These are phyloP conservation scores for Adoxophyes honmai DNA, from an alignment of 1,140 invertebrate species.

Conservation along the genomic window DNA sequence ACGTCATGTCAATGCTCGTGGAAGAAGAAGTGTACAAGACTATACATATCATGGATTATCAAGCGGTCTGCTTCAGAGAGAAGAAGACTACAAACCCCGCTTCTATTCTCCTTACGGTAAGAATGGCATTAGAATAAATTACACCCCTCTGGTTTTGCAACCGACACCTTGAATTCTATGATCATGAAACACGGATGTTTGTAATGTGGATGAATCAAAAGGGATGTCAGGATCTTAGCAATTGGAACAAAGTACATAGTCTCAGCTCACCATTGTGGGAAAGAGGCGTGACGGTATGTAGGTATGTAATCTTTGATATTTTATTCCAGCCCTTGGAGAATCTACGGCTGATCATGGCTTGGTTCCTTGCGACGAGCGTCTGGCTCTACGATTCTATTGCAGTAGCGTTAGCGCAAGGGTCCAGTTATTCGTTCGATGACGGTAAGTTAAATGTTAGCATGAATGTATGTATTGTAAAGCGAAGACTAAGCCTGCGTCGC, in stretches of 20 bases:
- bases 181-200: no score
- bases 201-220: no score
- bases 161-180: no score
- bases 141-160: no score
- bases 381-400: conserved; percentile 65
- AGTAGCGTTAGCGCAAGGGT: conserved; percentile 50
- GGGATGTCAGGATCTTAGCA: no score
- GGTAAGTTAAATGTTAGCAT: conserved; percentile 41
- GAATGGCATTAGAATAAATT: conserved; percentile 21
- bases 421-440: conserved; percentile 58
- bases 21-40: conserved; percentile 87
- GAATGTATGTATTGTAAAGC: conserved; percentile 7
- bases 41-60: conserved; percentile 91
- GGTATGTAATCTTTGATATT: background rate
- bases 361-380: conserved; percentile 54
- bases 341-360: conserved; percentile 49
- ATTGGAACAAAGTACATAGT: no score
- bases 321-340: conserved; percentile 62
- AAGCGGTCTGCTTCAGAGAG: conserved; percentile 89
- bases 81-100: conserved; percentile 80
- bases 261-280: no score
- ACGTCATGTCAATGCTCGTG: conserved; percentile 88
- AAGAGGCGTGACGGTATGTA: no score
- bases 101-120: conserved; percentile 80
- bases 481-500: no score